Percentiles rank a stretch among this genome's conserved stretches.
Conservation (phyloP, 1,140 invertebrate genomes). For the Drosophila repletoides region DNA sequence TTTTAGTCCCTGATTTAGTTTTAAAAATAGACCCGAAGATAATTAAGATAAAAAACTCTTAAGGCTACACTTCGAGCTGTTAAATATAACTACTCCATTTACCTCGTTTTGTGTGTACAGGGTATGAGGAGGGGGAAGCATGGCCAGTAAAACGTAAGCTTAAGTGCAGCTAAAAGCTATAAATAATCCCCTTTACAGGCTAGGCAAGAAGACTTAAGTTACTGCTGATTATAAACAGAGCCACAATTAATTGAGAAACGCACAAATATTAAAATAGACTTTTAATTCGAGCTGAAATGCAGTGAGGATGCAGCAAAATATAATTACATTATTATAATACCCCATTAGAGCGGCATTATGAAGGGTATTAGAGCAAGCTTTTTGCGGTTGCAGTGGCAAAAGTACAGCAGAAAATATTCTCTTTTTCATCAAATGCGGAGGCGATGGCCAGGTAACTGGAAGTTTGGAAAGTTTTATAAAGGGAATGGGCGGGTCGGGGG, state of each 20-base stretch:
- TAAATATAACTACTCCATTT: too few relatives aligned
- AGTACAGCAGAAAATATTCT: conserved; percentile 4
- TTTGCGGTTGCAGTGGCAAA: conserved; percentile 9
- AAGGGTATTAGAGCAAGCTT: neutral
- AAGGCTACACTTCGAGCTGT: too few relatives aligned
- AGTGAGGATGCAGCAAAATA: neutral
- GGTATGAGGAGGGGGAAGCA: too few relatives aligned
- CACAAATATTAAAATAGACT: neutral
- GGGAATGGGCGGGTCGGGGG: neutral
- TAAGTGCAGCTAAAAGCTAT: conserved; percentile 1
- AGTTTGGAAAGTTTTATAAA: neutral
- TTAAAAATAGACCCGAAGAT: too few relatives aligned
- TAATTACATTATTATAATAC: neutral
- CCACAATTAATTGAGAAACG: neutral
- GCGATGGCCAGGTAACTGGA: neutral
- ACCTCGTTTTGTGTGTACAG: too few relatives aligned
- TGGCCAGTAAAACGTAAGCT: neutral
- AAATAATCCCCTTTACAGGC: neutral
- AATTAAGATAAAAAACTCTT: too few relatives aligned
- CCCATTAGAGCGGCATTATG: neutral
- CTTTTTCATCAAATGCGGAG: neutral
- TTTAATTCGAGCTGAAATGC: neutral
- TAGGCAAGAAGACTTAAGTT: neutral
- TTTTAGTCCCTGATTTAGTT: too few relatives aligned
- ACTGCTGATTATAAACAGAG: neutral